Evolutionary conservation across 1,140 invertebrate genomes (phyloP), one percentile per base, ranked within the genome.

Genomic region (Conus ventricosus): DNA sequence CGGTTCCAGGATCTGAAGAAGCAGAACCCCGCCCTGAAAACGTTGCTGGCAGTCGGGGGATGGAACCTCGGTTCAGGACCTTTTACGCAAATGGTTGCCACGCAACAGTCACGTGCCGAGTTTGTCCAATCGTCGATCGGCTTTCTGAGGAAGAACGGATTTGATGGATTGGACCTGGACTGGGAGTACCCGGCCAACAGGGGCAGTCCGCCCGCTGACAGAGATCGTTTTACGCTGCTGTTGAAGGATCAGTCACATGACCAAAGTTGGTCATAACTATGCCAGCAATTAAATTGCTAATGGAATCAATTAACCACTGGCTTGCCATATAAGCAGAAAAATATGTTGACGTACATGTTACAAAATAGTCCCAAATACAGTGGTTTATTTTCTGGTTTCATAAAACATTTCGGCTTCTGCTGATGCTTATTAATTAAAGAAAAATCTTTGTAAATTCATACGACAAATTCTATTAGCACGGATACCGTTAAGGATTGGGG

Each of bases 171-270:
- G 51, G 98, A 99, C 95, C 96, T 99, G 90, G 98, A 99, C 94
- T 99, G 98, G 98, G 98, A 99, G 94, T 99, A 99, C 95, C 98
- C 98, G 0, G 97, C 97, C 0, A 97, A 97, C 93, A 95, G 98
- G 57, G 98, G 99, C 93, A 98, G 98, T 85, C 98, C 98, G 93
- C 96, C 98, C 0, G 97, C 97, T 76, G 98, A 99, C 94, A 97
- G 97, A 84, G 97, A 98, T 91, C 98, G 98, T 95, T 99, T 99
- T 94, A 97, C 98, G 17, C 96, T 96, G 91, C 96, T 99, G 27
- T 97, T 98, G 57, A 96, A 97, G 96, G 97, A 97, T 8, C 15
- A 8, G 57, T 60, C 57, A 60, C 15, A 15, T 11, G 15, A 60
- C 15, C 15, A 11, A 8, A 15, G 57, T 60, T 60, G 4, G 0